Base-by-base conservation (phyloP, 2,888 invertebrate genomes). In the Archips xylosteana region DNA sequence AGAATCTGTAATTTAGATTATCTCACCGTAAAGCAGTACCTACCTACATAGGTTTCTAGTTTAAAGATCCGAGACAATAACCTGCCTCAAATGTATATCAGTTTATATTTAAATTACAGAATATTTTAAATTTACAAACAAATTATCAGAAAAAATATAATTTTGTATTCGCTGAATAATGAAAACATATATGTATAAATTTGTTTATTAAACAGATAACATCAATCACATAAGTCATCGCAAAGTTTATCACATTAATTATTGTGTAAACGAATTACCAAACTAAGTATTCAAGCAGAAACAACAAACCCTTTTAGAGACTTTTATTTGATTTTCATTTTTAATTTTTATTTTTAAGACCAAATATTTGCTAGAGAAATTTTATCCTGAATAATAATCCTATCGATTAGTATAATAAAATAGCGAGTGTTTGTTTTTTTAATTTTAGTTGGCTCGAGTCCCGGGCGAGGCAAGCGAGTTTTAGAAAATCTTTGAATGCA, bases 181-280 rank as follows among this genome's bases (percentile, higher is more conserved):
- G 42, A 62, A 42, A 42, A 15, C 15, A 23, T 2, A 61, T 8
- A 42, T 10, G 13, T 12, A 4, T 39, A 39, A 39, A 32, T 23
- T 42, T 39, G 61, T 63, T 13, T 45, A 45, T 63, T 47, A 10
- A 10, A 62, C 61, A 42, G 6, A 63, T 45, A 63, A 13, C 15
- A 23, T 23, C 6, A 2, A 12, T 8, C 2, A 36, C 60, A 23
- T 32, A 45, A 45, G 47, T 63, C 32, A 63, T 63, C 63, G 63
- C 45, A 63, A 63, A 47, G 45, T 63, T 63, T 47, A 63, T 63
- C 63, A n/a, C 32, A 15, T 45, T 42, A 9, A 49, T 13, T 42
- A 62, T 12, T n/a, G 13, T 23, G 9, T n/a, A 54, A 15, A 2
- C 15, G 51, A 13, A 49, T 49, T 49, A 49, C n/a, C 5, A 5